phyloP scores from a whole-genome alignment of 2,113 vertebrate species.

The Phyllostomus discolor region DNA sequence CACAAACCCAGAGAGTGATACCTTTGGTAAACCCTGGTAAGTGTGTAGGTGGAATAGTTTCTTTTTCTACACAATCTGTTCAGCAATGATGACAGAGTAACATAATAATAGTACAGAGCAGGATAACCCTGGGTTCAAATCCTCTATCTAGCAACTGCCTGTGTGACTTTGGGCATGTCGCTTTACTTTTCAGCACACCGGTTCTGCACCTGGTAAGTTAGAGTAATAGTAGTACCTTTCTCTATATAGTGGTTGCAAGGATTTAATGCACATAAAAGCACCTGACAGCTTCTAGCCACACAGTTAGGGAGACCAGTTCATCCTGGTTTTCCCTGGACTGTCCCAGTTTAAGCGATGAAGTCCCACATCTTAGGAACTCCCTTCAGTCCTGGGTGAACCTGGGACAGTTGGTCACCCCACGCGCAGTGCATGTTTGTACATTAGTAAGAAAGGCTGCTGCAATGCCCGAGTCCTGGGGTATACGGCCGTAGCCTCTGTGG shows the following conservation, averaged over 20 bases:
- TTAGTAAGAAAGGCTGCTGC: not conserved
- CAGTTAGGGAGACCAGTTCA: not conserved
- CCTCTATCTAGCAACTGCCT: not conserved
- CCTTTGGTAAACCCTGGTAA: not conserved
- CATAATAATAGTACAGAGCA: too few species aligned
- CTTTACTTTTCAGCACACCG: not conserved
- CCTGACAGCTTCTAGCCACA: not conserved
- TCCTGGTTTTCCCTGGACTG: not conserved
- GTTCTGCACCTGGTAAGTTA: not conserved
- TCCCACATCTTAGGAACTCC: not conserved
- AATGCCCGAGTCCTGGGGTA: not conserved
- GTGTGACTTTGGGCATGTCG: not conserved
- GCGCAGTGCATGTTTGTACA: not conserved
- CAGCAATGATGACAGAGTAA: not conserved
- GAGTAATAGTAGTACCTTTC: not conserved
- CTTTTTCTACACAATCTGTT: not conserved
- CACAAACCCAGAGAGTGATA: not conserved
- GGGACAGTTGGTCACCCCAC: not conserved
- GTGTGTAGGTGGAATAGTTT: not conserved
- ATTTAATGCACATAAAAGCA: not conserved
- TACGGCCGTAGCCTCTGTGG: not conserved
- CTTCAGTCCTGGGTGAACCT: not conserved
- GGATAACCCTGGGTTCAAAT: not conserved
- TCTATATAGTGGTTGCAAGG: not conserved
- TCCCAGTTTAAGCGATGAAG: not conserved